Evolutionary conservation across 1,140 invertebrate species (phyloP).

Genomic region (Trigoniulus corallinus): DNA sequence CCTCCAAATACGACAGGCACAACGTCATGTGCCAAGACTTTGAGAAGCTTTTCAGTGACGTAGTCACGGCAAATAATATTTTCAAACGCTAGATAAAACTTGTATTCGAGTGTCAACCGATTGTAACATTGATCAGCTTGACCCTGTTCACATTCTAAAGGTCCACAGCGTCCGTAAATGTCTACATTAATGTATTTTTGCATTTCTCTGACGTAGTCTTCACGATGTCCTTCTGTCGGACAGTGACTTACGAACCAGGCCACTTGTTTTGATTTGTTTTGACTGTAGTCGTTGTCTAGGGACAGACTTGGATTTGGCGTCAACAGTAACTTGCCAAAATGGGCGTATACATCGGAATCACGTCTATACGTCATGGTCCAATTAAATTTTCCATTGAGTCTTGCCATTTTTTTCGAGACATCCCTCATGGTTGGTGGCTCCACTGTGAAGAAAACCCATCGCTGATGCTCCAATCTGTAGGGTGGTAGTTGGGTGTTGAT

Average conservation of each 20-base stretch:
- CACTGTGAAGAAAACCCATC: constrained; percentile 42
- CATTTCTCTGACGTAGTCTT: constrained; percentile 25
- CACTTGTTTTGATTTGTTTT: constrained; percentile 24
- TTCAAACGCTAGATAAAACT: constrained; percentile 31
- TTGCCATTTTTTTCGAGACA: constrained; percentile 24
- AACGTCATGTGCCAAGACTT: background rate
- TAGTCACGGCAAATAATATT: constrained; percentile 31
- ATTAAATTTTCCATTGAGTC: constrained; percentile 22
- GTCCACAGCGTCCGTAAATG: constrained; percentile 33
- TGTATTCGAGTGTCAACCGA: constrained; percentile 14
- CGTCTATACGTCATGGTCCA: constrained; percentile 25
- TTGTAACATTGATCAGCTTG: constrained; percentile 15
- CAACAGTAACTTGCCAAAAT: constrained; percentile 7
- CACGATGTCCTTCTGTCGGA: constrained; percentile 20
- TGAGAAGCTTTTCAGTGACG: constrained; percentile 29
- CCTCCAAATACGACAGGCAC: constrained; percentile 25
- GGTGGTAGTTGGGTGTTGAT: too few species aligned
- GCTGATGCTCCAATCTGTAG: constrained; percentile 27
- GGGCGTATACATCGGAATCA: constrained; percentile 12
- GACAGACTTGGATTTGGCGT: constrained; percentile 1
- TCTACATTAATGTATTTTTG: constrained; percentile 30
- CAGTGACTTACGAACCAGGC: constrained; percentile 34
- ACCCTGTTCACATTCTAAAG: constrained; percentile 14
- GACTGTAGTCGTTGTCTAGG: constrained; percentile 6
- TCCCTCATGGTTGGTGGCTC: constrained; percentile 31